A percentile compares a stretch with the other conserved stretches of the same genome.
Evolutionary conservation across 2,113 vertebrate species (phyloP).

Genomic region (Syrmaticus mikado): DNA sequence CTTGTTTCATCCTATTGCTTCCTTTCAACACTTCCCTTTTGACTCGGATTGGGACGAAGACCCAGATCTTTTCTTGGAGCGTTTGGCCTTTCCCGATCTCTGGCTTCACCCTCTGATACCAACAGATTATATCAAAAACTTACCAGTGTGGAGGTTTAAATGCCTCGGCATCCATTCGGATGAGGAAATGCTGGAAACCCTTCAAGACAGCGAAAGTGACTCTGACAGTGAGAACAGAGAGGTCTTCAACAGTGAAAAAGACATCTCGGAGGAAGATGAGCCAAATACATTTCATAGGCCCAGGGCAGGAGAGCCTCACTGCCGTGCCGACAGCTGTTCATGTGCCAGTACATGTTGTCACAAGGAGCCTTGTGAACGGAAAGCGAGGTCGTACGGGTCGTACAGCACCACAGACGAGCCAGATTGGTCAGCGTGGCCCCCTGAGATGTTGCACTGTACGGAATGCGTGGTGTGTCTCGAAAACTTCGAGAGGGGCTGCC

Average conservation of each 20-base stretch:
- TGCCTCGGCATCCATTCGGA: constrained; percentile 55
- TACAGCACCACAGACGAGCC: constrained; percentile 65
- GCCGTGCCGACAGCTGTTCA: not conserved
- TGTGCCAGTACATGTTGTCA: constrained; percentile 57
- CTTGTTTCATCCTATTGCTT: constrained; percentile 92
- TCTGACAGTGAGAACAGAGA: constrained; percentile 78
- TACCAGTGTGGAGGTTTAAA: constrained; percentile 91
- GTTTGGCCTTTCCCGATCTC: constrained; percentile 93
- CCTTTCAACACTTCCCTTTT: constrained; percentile 90
- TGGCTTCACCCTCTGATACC: constrained; percentile 95
- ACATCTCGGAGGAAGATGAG: constrained; percentile 70
- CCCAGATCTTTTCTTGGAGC: constrained; percentile 89
- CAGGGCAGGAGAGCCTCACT: not conserved
- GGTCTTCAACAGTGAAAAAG: constrained; percentile 41
- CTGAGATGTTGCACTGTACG: constrained; percentile 85
- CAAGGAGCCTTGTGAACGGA: not conserved
- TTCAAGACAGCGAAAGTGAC: constrained; percentile 80
- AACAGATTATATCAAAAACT: constrained; percentile 92
- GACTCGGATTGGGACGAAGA: constrained; percentile 96
- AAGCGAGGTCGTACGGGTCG: constrained; percentile 31
- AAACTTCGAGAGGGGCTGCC: constrained; percentile 86
- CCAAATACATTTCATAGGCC: not conserved
- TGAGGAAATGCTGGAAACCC: constrained; percentile 71
- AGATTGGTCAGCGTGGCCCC: constrained; percentile 90
- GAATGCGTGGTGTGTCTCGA: constrained; percentile 98